Conservation (phyloP, 2,113 vertebrate species). For the Junco hyemalis region DNA sequence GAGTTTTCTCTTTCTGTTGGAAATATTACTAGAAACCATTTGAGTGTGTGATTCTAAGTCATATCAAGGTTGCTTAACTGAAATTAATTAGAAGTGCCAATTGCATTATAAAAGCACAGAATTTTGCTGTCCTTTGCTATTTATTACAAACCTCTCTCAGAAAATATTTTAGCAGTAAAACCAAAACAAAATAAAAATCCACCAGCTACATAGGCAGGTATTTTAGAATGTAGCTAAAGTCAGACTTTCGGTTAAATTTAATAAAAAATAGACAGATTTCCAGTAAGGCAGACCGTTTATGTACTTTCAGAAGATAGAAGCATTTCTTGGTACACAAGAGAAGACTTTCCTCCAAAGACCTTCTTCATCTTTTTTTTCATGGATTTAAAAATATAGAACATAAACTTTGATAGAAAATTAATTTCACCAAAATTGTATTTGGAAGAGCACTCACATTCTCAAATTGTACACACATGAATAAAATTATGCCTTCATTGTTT, state of each 20-base stretch:
- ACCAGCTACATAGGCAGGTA: neutral
- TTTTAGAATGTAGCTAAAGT: neutral
- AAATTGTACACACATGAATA: neutral
- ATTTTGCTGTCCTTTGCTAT: neutral
- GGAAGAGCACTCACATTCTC: neutral
- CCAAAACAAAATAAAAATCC: neutral
- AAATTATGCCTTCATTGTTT: neutral
- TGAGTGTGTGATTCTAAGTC: neutral
- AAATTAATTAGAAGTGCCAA: neutral
- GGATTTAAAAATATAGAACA: neutral
- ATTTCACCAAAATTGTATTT: neutral
- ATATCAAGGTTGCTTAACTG: neutral
- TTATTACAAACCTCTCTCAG: neutral
- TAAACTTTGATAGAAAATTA: neutral
- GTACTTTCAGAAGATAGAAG: neutral
- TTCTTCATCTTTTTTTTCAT: neutral
- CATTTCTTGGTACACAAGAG: neutral
- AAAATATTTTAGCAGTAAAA: neutral
- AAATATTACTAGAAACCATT: neutral
- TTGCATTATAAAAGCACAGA: neutral
- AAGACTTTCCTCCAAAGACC: neutral
- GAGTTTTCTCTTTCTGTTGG: neutral
- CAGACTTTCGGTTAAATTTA: neutral
- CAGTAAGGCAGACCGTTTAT: neutral
- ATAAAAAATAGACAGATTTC: neutral